Evolutionary conservation across 2,888 invertebrate genomes (phyloP).

Genomic region (Liodrosophila aerea): DNA sequence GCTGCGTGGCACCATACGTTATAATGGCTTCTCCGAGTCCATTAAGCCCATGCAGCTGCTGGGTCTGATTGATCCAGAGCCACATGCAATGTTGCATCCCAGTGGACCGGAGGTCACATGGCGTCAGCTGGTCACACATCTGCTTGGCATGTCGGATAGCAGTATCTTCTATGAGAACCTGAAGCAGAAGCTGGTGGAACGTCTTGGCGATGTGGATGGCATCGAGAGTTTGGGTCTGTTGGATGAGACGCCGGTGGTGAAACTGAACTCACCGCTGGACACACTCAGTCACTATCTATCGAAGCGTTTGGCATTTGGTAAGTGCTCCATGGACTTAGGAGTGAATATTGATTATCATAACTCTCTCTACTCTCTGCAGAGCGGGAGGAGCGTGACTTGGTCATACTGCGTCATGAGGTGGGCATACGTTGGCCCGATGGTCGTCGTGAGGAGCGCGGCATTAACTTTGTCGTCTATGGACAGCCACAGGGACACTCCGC

Average conservation of each 20-base stretch:
- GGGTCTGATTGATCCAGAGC: constrained; percentile 93
- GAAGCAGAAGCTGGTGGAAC: constrained; percentile 90
- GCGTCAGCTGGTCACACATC: constrained; percentile 93
- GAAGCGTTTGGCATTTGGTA: constrained; percentile 90
- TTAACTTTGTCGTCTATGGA: constrained; percentile 96
- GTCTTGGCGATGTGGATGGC: constrained; percentile 89
- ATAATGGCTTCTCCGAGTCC: constrained; percentile 94
- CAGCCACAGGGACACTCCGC: constrained; percentile 92
- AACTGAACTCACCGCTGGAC: constrained; percentile 93
- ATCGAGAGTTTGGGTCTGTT: constrained; percentile 94
- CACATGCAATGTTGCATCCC: constrained; percentile 95
- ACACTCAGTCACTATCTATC: constrained; percentile 95
- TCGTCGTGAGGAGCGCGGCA: constrained; percentile 89
- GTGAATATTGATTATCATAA: no score
- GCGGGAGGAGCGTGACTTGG: constrained; percentile 93
- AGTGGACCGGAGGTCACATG: constrained; percentile 98
- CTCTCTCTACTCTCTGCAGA: constrained; percentile 82
- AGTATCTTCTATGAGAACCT: constrained; percentile 97
- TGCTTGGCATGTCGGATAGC: constrained; percentile 91
- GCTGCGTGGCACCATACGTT: constrained; percentile 96
- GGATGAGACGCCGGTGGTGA: constrained; percentile 90
- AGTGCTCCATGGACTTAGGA: no score
- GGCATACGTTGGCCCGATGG: constrained; percentile 96
- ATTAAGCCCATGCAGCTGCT: constrained; percentile 93
- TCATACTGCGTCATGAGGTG: constrained; percentile 96